phyloP scores from a whole-genome alignment of 2,797 vertebrate genomes.

The Pyrocephalus nanus region DNA sequence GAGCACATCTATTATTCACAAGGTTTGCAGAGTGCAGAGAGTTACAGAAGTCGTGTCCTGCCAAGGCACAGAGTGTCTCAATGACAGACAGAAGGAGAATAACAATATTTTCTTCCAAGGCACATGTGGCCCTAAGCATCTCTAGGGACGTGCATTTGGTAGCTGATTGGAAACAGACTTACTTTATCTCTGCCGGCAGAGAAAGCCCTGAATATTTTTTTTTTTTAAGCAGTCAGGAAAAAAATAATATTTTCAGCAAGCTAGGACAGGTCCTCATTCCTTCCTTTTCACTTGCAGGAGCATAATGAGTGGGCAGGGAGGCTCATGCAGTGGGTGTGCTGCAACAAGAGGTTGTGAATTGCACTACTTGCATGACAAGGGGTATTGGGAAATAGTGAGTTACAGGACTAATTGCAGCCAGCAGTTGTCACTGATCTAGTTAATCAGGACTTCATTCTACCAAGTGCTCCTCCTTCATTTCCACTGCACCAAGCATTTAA shows the following conservation, averaged over 20 bases:
- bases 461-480: not conserved
- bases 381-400: not conserved
- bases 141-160: not conserved
- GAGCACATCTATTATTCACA: conserved; percentile 9
- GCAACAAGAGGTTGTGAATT: not conserved
- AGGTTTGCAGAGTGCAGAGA: not conserved
- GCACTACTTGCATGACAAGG: not conserved
- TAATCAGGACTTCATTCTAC: not conserved
- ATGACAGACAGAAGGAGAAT: not conserved
- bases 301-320: not conserved
- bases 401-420: not conserved
- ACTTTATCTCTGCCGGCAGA: not conserved
- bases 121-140: not conserved
- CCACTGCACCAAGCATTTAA: not conserved
- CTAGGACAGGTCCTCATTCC: not conserved
- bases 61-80: not conserved
- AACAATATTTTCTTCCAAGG: not conserved
- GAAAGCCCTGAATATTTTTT: not conserved
- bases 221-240: not conserved
- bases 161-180: not conserved
- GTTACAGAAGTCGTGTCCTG: not conserved
- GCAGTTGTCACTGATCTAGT: not conserved
- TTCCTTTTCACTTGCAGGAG: not conserved
- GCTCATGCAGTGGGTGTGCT: rapidly evolving
- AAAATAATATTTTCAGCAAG: not conserved